Percentiles rank a stretch among this genome's conserved stretches.
phyloP scores from a whole-genome alignment of 2,797 vertebrate species.

The Salmo trutta region DNA sequence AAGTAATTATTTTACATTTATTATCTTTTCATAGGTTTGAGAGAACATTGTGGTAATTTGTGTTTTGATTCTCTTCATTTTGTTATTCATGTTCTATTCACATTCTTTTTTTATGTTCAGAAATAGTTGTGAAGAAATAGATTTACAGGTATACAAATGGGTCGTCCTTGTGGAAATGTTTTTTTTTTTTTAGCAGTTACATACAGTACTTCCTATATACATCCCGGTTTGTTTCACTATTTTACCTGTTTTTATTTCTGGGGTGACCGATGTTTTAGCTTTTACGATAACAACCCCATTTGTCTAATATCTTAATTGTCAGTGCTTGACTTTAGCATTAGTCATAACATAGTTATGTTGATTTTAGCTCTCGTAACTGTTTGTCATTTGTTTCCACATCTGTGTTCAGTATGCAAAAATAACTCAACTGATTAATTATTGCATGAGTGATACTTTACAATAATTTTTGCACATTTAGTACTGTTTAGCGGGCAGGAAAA shows the following conservation, averaged over 20 bases:
- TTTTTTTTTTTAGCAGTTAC: too few species aligned
- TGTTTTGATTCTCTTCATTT: constrained; percentile 11
- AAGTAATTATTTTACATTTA: constrained; percentile 30
- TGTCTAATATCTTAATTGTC: constrained; percentile 25
- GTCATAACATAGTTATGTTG: neutral
- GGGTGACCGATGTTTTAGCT: neutral
- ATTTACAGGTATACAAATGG: constrained; percentile 29
- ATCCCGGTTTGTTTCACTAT: neutral
- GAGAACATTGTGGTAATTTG: constrained; percentile 35
- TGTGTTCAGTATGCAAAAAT: constrained; percentile 49
- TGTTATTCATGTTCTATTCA: constrained; percentile 27
- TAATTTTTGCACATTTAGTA: neutral
- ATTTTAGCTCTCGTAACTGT: neutral
- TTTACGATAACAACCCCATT: neutral
- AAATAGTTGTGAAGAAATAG: constrained; percentile 16
- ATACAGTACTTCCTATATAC: neutral
- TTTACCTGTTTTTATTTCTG: neutral
- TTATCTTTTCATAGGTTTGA: constrained; percentile 13
- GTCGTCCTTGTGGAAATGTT: constrained; percentile 25
- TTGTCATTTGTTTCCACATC: constrained; percentile 31
- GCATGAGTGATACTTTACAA: constrained; percentile 12
- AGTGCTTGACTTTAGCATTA: constrained; percentile 39
- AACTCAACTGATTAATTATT: constrained; percentile 43
- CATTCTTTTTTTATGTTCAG: neutral
- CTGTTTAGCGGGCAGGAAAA: neutral